These are phyloP conservation scores for Natrix natrix DNA, from an alignment of 2,797 vertebrate species.

Conservation along the genomic window DNA sequence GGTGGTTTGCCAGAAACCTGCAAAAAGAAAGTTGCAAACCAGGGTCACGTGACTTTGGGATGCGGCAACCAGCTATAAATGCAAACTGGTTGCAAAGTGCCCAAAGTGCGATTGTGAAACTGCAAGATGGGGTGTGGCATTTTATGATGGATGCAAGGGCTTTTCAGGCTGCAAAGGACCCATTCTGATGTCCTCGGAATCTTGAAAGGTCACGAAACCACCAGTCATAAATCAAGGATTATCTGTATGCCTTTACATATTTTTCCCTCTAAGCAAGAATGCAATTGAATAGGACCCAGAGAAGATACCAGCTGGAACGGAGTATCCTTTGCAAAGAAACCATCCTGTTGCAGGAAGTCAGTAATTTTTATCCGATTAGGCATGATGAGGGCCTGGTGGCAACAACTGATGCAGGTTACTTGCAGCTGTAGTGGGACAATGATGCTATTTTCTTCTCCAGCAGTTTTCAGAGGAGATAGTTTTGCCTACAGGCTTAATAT, in stretches of 20 bases:
- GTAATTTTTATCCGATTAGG: conserved; percentile 50
- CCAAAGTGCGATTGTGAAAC: background rate
- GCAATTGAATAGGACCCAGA: background rate
- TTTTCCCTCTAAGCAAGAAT: conserved; percentile 27
- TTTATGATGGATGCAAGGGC: background rate
- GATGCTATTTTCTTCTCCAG: conserved; percentile 40
- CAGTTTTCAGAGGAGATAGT: conserved; percentile 9
- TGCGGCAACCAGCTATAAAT: background rate
- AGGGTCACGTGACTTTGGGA: background rate
- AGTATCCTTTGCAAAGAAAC: conserved; percentile 39
- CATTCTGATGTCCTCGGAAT: background rate
- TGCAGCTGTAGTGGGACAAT: conserved; percentile 38
- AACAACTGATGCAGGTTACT: conserved; percentile 30
- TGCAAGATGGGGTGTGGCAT: background rate
- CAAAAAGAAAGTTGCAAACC: background rate
- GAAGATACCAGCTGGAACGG: conserved; percentile 14
- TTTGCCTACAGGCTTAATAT: background rate
- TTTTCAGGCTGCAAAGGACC: background rate
- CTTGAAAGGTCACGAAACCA: background rate
- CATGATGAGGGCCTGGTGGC: conserved; percentile 41
- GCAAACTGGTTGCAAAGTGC: background rate
- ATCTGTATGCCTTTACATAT: background rate
- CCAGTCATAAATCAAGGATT: background rate
- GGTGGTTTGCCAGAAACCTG: background rate
- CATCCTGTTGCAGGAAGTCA: conserved; percentile 41